A percentile compares a stretch with the other conserved stretches of the same genome.
phyloP scores from a whole-genome alignment of 1,140 invertebrate genomes.

The Octopus bimaculoides region DNA sequence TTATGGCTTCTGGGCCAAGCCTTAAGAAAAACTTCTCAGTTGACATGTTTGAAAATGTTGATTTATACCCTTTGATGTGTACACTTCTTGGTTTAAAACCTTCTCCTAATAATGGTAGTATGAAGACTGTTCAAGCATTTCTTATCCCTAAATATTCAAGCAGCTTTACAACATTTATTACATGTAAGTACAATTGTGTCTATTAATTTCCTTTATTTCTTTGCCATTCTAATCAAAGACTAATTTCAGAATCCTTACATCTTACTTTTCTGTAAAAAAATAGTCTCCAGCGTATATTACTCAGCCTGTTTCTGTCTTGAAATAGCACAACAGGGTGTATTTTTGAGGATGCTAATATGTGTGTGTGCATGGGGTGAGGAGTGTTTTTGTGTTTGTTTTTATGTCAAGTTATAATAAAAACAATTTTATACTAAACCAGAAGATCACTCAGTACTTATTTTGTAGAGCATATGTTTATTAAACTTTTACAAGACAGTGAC shows the following conservation, averaged over 20 bases:
- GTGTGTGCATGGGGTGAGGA: no score
- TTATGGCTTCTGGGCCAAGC: constrained; percentile 68
- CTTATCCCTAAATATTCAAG: neutral
- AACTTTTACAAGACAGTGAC: no score
- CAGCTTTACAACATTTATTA: neutral
- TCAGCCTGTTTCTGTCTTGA: no score
- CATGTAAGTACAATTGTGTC: constrained; percentile 9
- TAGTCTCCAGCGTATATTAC: neutral
- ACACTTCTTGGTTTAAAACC: constrained; percentile 59
- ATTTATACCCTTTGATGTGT: constrained; percentile 70
- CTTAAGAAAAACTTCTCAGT: constrained; percentile 60
- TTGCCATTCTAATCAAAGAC: neutral
- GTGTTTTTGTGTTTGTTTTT: no score
- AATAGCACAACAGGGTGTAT: no score
- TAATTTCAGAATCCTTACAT: no score
- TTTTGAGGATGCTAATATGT: no score
- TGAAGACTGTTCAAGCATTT: constrained; percentile 16
- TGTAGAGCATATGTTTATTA: no score
- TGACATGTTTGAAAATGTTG: constrained; percentile 65
- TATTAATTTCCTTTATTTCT: neutral
- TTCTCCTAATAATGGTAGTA: constrained; percentile 45
- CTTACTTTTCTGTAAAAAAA: neutral
- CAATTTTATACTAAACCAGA: no score
- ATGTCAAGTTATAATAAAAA: no score
- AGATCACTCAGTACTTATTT: no score